These are phyloP conservation scores for Cettia cetti DNA, from an alignment of 2,113 vertebrate species.

Conservation along the genomic window DNA sequence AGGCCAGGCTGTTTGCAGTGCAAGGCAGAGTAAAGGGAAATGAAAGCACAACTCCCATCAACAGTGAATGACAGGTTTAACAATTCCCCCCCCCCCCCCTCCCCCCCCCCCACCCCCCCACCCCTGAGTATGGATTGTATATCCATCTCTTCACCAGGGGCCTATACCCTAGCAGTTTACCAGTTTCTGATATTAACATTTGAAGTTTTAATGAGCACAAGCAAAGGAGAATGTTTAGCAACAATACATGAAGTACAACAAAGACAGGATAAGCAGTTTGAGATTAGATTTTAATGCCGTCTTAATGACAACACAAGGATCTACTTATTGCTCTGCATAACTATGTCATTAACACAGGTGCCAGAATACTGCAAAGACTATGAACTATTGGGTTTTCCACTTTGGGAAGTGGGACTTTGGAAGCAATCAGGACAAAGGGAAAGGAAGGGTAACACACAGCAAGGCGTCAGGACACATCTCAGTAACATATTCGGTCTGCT, in stretches of 20 bases:
- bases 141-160: neutral
- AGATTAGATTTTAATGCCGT: constrained; percentile 38
- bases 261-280: neutral
- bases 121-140: neutral
- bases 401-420: neutral
- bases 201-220: constrained; percentile 29
- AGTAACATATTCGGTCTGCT: neutral
- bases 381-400: neutral
- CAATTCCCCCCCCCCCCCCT: neutral
- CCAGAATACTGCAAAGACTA: neutral
- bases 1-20: neutral
- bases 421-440: neutral
- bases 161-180: neutral
- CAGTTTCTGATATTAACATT: neutral
- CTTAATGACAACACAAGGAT: neutral
- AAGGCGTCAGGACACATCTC: neutral
- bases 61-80: neutral
- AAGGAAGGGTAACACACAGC: neutral
- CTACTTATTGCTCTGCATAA: neutral
- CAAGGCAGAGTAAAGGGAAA: neutral
- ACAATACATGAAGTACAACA: neutral
- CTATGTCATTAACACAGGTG: neutral
- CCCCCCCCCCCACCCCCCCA: neutral
- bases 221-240: constrained; percentile 8
- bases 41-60: neutral